These are phyloP conservation scores for Actinia tenebrosa DNA, from an alignment of 64 coral and sea anemone species.

Conservation along the genomic window DNA sequence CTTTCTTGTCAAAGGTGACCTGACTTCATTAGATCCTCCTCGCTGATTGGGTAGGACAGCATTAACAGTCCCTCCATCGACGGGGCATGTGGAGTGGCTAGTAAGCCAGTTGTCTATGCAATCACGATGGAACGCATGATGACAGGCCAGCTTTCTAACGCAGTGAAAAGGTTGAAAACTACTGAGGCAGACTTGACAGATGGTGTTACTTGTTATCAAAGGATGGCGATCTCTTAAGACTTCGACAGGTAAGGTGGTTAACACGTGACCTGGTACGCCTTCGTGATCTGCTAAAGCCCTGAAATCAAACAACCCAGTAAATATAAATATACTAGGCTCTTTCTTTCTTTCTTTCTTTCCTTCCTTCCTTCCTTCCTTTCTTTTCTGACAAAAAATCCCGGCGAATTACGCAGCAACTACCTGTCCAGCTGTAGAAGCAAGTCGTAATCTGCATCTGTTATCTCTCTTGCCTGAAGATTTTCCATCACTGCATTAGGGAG, in stretches of 20 bases:
- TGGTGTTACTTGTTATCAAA: slow-evolving; percentile 47
- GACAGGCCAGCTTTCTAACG: slow-evolving; percentile 67
- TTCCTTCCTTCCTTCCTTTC: no score
- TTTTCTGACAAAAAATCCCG: no score
- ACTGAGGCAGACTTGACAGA: slow-evolving; percentile 75
- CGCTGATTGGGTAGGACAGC: not conserved
- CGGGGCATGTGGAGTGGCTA: slow-evolving; percentile 62
- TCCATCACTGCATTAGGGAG: slow-evolving; percentile 79
- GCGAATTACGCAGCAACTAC: slow-evolving; percentile 13
- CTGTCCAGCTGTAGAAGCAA: slow-evolving; percentile 90
- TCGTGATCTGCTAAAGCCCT: slow-evolving; percentile 58
- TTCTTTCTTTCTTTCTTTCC: no score
- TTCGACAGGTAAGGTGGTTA: slow-evolving; percentile 79
- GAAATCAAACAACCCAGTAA: not conserved
- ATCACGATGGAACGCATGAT: slow-evolving; percentile 67
- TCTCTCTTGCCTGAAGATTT: slow-evolving; percentile 74
- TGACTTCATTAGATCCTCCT: not conserved
- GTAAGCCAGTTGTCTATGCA: slow-evolving; percentile 87
- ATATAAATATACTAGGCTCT: no score
- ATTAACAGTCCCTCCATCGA: slow-evolving; percentile 56
- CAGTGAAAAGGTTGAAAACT: slow-evolving; percentile 60
- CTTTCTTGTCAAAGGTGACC: not conserved
- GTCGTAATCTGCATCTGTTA: slow-evolving; percentile 88
- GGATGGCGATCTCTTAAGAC: slow-evolving; percentile 72
- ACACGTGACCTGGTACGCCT: slow-evolving; percentile 74